These are phyloP conservation scores for Rhinoderma darwinii DNA, from an alignment of 2,113 vertebrate genomes.

Conservation along the genomic window DNA sequence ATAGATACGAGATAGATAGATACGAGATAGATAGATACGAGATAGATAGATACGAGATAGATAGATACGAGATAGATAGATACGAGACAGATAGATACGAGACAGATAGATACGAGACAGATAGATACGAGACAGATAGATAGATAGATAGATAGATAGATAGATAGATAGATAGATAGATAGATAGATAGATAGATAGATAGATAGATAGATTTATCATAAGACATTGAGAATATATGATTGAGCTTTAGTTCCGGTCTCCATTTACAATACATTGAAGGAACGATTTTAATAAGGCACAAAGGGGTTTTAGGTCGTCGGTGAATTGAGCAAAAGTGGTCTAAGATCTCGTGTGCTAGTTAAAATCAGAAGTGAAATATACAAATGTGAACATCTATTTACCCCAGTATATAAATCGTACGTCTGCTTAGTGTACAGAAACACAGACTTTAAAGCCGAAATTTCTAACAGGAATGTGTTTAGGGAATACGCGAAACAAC, in stretches of 20 bases:
- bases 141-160: no score
- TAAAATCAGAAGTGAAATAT: constrained; percentile 23
- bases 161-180: no score
- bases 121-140: no score
- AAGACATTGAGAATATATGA: neutral
- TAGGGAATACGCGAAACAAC: constrained; percentile 22
- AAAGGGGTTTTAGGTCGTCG: neutral
- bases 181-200: neutral
- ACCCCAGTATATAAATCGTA: constrained; percentile 5
- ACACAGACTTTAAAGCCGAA: neutral
- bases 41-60: no score
- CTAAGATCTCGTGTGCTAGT: constrained; percentile 11
- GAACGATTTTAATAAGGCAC: constrained; percentile 40
- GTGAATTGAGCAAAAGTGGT: neutral
- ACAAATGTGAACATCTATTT: constrained; percentile 25
- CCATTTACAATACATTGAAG: constrained; percentile 24
- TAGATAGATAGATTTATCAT: neutral
- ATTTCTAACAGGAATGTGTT: constrained; percentile 20
- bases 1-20: no score
- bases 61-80: no score
- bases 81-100: no score
- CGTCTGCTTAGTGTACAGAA: neutral
- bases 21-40: no score
- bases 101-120: no score
- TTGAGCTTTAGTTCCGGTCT: neutral